Evolutionary conservation across 1,140 invertebrate genomes (phyloP).

Genomic region (Pteromalus puparum): DNA sequence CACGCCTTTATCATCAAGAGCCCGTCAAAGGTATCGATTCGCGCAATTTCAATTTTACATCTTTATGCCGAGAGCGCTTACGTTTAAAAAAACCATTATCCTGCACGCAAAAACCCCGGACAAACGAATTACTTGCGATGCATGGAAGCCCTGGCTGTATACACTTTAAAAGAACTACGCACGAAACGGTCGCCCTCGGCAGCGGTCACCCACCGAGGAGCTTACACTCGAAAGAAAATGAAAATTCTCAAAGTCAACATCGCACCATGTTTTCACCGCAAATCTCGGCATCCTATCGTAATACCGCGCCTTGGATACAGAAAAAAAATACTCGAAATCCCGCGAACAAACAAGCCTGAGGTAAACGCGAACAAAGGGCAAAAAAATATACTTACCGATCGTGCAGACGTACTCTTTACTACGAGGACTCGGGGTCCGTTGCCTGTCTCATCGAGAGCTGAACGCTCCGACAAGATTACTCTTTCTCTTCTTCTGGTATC

Average conservation of each 20-base stretch:
- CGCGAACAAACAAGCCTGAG: neutral
- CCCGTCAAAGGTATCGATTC: constrained; percentile 18
- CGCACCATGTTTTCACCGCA: too few relatives aligned
- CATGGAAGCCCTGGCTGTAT: too few relatives aligned
- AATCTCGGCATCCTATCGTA: neutral
- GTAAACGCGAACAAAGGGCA: too few relatives aligned
- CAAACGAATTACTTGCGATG: too few relatives aligned
- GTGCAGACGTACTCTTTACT: constrained; percentile 1
- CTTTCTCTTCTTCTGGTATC: neutral
- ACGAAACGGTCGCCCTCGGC: too few relatives aligned
- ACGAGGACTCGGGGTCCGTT: neutral
- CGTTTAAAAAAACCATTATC: neutral
- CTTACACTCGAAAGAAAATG: too few relatives aligned
- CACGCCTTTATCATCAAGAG: neutral
- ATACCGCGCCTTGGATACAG: neutral
- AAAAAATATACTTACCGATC: constrained; percentile 35
- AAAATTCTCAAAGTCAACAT: too few relatives aligned
- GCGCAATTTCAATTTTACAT: constrained; percentile 1
- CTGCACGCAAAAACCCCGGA: too few relatives aligned
- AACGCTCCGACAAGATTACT: neutral
- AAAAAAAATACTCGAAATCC: neutral
- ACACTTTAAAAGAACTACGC: too few relatives aligned
- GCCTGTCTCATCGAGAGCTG: constrained; percentile 25
- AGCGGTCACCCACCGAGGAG: too few relatives aligned
- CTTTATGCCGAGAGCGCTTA: neutral